Evolutionary conservation across 2,888 invertebrate species (phyloP).

Genomic region (Thecocarcelia acutangulata): DNA sequence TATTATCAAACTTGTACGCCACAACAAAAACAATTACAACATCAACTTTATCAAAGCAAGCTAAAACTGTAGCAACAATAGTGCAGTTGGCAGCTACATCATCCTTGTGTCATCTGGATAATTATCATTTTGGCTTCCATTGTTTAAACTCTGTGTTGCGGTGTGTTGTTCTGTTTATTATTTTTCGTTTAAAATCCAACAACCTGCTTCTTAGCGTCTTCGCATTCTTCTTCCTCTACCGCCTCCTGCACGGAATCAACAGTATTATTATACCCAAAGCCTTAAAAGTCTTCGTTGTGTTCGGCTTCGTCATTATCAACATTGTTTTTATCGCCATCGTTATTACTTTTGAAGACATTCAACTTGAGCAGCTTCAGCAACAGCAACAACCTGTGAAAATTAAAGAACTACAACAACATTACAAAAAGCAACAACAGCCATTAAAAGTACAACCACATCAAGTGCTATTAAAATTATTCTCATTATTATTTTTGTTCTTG

Average conservation of each 20-base stretch:
- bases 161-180: slow-evolving; percentile 11
- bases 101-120: neutral
- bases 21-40: neutral
- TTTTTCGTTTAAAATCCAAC: slow-evolving; percentile 28
- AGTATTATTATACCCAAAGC: neutral
- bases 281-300: neutral
- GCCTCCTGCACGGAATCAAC: neutral
- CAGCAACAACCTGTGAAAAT: neutral
- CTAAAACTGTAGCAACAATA: neutral
- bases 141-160: slow-evolving; percentile 24
- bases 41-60: slow-evolving; percentile 4
- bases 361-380: neutral
- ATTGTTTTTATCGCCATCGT: slow-evolving; percentile 6
- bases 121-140: slow-evolving; percentile 32
- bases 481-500: neutral
- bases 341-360: slow-evolving; percentile 4
- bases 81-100: neutral
- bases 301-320: slow-evolving; percentile 2
- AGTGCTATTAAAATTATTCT: slow-evolving; percentile 53
- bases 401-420: slow-evolving; percentile 5
- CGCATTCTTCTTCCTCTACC: neutral
- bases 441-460: slow-evolving; percentile 36
- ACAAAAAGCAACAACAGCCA: slow-evolving; percentile 11
- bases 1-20: neutral
- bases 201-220: neutral